phyloP scores from a whole-genome alignment of 2,888 invertebrate genomes.

The Oasisia sp. region DNA sequence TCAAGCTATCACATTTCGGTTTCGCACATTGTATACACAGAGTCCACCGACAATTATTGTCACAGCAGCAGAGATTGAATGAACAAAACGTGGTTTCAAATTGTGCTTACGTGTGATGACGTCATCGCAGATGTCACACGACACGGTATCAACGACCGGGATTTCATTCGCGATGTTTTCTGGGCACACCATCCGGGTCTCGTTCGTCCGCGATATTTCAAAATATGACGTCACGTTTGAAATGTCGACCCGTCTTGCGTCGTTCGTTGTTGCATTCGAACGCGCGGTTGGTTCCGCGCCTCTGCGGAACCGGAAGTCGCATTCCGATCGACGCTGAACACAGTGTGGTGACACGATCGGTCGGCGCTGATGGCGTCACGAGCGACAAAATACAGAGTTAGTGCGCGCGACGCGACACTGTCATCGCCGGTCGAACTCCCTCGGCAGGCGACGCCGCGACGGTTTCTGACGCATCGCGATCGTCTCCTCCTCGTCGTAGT shows the following conservation, averaged over 20 bases:
- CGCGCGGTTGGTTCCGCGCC: background rate
- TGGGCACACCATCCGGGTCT: background rate
- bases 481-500: background rate
- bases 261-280: background rate
- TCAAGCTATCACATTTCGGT: slow-evolving; percentile 2
- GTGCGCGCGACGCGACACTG: background rate
- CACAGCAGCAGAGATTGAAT: background rate
- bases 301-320: background rate
- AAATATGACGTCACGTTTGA: background rate
- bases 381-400: background rate
- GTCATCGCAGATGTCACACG: background rate
- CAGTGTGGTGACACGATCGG: background rate
- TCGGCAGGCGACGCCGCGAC: background rate
- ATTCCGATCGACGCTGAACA: background rate
- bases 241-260: background rate
- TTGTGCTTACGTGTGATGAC: background rate
- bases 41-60: background rate
- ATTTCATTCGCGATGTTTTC: background rate
- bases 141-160: background rate
- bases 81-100: background rate
- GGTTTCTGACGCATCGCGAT: background rate
- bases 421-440: background rate
- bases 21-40: background rate
- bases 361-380: background rate
- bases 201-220: background rate